Percentiles rank a stretch among this genome's conserved stretches.
These are phyloP conservation scores for Drosophila fulvimacula DNA, from an alignment of 2,888 invertebrate species.

Conservation along the genomic window DNA sequence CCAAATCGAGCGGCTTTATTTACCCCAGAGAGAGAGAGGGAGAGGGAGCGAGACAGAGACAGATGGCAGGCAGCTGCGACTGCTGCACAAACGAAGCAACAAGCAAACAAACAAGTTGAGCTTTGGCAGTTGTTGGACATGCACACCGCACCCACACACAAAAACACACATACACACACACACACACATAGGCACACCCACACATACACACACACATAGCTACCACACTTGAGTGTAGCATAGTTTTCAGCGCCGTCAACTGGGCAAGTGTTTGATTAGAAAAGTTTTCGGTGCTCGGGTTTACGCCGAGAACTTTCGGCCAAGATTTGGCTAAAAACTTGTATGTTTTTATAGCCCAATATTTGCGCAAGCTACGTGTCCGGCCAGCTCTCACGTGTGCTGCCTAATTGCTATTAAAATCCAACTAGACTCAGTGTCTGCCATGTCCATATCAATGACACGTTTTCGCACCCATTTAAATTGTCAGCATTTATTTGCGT, in stretches of 20 bases:
- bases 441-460: neutral
- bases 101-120: constrained; percentile 74
- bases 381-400: constrained; percentile 15
- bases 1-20: constrained; percentile 74
- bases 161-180: neutral
- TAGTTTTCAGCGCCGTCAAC: constrained; percentile 46
- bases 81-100: constrained; percentile 52
- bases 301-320: constrained; percentile 42
- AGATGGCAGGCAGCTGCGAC: constrained; percentile 14
- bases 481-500: constrained; percentile 20
- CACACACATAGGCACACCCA: neutral
- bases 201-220: neutral
- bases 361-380: constrained; percentile 43
- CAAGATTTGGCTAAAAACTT: constrained; percentile 62
- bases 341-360: constrained; percentile 30
- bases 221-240: constrained; percentile 22
- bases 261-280: constrained; percentile 72
- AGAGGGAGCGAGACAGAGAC: neutral
- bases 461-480: constrained; percentile 12
- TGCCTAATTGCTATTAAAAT: constrained; percentile 43
- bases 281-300: constrained; percentile 55
- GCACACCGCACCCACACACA: constrained; percentile 12
- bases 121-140: constrained; percentile 46
- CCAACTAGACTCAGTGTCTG: constrained; percentile 10
- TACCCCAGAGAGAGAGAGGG: constrained; percentile 21